Evolutionary conservation across 1,140 invertebrate genomes (phyloP), one percentile per base, ranked within the genome.

Genomic region (Stegodyphus dumicola): DNA sequence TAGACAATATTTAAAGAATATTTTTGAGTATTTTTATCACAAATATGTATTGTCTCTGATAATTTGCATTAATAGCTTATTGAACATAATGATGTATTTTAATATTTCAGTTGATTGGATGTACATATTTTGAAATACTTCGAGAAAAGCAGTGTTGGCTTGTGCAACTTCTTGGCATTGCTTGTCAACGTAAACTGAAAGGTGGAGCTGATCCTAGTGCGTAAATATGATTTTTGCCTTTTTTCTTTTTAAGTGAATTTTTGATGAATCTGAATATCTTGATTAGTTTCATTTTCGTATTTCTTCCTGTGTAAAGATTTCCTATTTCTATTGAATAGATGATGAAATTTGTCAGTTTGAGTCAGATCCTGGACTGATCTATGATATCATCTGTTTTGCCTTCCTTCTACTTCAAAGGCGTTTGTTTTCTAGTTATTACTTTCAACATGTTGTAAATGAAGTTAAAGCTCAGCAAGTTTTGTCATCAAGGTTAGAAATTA

Each of bases 351-450:
- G 81, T 52, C 69, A 56, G 17, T 85, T 85, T 56, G 81, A 85
- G 49, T 49, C 73, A 3, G 73, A 86, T 86, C 85, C 95, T 49
- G 96, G 96, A 0, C 92, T 98, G 85, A 93, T 97, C 6, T 98
- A 97, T 97, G 98, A 99, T 90, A 96, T 96, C 0, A 92, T 99
- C 11, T 99, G 97, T 90, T 98, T 99, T 89, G 94, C 93, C 0
- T 98, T 98, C 90, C 92, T 99, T 0, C 92, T 99, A 71, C 92
- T 99, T 78, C 97, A 99, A 90, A 92, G 95, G 88, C 92, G 97
- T 87, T 93, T 99, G 18, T 99, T 99, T 91, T 94, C 95, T 86
- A 98, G 96, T 88, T 96, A 97, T 90, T 99, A 99, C 90, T 99
- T 99, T 92, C 96, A 97, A 89, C 95, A 98, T 91, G 95, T 99